Base-by-base conservation (phyloP, 1,140 invertebrate species). In the Pararge aegeria region DNA sequence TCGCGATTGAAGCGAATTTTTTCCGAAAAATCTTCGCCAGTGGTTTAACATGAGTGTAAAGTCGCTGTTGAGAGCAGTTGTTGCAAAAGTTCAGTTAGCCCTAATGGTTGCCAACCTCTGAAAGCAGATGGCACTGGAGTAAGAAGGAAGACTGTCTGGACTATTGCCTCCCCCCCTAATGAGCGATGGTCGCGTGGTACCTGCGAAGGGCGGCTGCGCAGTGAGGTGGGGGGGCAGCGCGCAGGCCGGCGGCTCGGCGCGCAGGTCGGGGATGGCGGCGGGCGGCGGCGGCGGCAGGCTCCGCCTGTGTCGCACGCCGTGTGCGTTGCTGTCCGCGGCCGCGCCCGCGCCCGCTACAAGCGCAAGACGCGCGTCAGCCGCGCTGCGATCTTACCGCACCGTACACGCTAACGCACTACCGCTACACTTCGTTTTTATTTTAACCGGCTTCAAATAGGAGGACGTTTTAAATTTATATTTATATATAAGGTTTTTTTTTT, bases 221-320 rank as follows among this genome's bases (percentile, higher is more conserved):
- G 69, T 54, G 57, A 7, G 38, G 93, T 91, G 89, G 93, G 93
- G 85, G 82, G 94, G 93, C 24, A 24, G 24, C 24, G 24, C 7
- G 82, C 91, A 92, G 68, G 90, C 88, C 63, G 89, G 40, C 64
- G 34, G 87, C 93, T 94, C 94, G 90, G 94, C 94, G 89, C 95
- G 94, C 87, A 96, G 93, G 92, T 96, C 95, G 87, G 95, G 95
- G 89, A 96, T 96, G 87, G 95, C 93, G 84, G 91, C 92, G 73
- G 93, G 92, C 78, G 91, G 78, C 80, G 94, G 93, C 90, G 94
- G 94, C 79, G 95, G 94, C 84, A 96, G 93, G 85, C 95, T 93
- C 84, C 95, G 93, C 91, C 94, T 94, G 92, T 95, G 95, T 84
- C 93, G 94, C 90, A 96, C 95, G 82, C 95, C 95, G 89, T 96